A percentile compares a stretch with the other conserved stretches of the same genome.
phyloP scores from a whole-genome alignment of 1,140 invertebrate species.

The Oscheius sp. region DNA sequence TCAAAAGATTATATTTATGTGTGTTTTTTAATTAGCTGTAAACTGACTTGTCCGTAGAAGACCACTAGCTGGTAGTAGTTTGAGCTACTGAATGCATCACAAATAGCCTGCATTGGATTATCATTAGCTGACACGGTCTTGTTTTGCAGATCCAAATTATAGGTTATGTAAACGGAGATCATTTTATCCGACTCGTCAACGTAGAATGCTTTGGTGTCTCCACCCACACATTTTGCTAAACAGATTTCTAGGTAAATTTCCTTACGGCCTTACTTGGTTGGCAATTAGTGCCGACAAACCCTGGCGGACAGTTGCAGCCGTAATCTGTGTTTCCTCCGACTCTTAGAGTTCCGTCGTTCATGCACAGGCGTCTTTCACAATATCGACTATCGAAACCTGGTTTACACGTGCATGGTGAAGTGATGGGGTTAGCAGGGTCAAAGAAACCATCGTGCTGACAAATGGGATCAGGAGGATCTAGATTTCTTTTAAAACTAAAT shows the following conservation, averaged over 20 bases:
- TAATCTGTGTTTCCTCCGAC: not conserved
- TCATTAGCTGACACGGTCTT: not conserved
- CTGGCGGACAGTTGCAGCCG: conserved; percentile 8
- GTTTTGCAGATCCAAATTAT: not conserved
- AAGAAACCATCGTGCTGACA: conserved; percentile 10
- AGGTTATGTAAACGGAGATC: not conserved
- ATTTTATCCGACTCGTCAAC: not conserved
- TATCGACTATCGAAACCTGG: not conserved
- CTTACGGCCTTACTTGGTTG: conserved; percentile 1
- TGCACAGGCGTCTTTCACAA: not conserved
- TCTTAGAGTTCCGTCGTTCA: not conserved
- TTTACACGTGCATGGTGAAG: not conserved
- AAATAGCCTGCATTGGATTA: not conserved
- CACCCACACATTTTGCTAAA: conserved; percentile 5
- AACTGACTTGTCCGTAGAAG: not conserved
- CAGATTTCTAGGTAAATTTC: not conserved
- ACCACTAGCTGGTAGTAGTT: not conserved
- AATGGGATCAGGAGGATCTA: not conserved
- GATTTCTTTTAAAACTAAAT: not conserved
- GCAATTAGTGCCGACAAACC: conserved; percentile 16
- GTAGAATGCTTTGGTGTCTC: conserved; percentile 1
- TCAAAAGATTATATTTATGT: not conserved
- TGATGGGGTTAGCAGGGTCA: not conserved
- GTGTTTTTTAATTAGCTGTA: not conserved
- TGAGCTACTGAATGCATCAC: not conserved